Conservation (phyloP, 2,113 vertebrate genomes). For the Malurus alboscapulatus region DNA sequence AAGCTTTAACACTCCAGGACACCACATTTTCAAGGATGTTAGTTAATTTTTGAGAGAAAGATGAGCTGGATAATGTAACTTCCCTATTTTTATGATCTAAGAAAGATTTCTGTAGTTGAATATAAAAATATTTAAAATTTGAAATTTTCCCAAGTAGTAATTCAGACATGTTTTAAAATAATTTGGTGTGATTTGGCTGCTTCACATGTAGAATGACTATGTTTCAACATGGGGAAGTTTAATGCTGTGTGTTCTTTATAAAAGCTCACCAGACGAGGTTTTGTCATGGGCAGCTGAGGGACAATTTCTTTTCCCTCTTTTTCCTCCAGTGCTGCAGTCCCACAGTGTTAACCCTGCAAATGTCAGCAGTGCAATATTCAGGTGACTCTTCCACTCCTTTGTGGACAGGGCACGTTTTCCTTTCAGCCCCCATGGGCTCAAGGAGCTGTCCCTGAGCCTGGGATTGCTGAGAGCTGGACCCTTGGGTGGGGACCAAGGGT, state of each 20-base stretch:
- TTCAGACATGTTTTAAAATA: background rate
- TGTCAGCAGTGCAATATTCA: background rate
- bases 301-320: background rate
- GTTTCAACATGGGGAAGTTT: background rate
- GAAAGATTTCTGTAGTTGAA: background rate
- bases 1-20: background rate
- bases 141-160: background rate
- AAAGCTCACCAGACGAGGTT: background rate
- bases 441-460: background rate
- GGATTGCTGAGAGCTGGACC: background rate
- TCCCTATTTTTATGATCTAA: background rate
- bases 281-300: background rate
- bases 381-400: background rate
- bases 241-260: background rate
- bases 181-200: background rate
- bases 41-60: background rate
- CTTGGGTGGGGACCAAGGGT: rapidly evolving
- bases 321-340: background rate
- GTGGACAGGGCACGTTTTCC: background rate
- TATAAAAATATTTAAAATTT: background rate
- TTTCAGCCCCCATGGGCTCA: background rate
- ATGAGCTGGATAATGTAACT: background rate
- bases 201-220: background rate
- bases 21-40: background rate
- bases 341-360: background rate